A percentile compares a stretch with the other conserved stretches of the same genome.
These are phyloP conservation scores for Trididemnum clinides DNA, from an alignment of 23 tunicate genomes.

Conservation along the genomic window DNA sequence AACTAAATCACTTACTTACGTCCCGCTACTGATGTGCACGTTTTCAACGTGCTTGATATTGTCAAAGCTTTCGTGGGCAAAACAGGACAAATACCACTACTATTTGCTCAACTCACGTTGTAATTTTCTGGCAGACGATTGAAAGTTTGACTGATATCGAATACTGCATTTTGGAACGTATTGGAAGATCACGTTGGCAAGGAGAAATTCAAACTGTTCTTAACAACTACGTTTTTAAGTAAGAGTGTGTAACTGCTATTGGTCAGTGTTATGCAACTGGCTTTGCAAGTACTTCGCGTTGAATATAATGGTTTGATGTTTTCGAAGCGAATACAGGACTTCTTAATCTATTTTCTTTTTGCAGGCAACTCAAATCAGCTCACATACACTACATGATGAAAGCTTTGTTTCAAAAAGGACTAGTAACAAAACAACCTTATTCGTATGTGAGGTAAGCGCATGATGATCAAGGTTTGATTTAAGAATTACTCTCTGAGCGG, in stretches of 20 bases:
- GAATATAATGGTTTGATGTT: no score
- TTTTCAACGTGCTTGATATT: neutral
- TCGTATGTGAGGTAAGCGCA: conserved; percentile 47
- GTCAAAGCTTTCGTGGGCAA: neutral
- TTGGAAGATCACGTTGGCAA: conserved; percentile 78
- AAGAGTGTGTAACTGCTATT: no score
- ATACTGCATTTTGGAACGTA: conserved; percentile 77
- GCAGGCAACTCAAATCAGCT: conserved; percentile 49
- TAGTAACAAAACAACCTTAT: conserved; percentile 53
- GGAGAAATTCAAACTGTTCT: conserved; percentile 80
- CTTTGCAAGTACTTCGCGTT: no score
- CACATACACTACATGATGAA: conserved; percentile 73
- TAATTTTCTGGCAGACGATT: conserved; percentile 1
- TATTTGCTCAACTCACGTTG: neutral
- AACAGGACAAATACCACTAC: neutral
- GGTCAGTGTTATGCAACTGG: no score
- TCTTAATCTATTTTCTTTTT: no score
- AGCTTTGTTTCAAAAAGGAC: conserved; percentile 18
- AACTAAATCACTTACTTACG: no score
- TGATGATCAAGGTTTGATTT: neutral
- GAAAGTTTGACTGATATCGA: conserved; percentile 38
- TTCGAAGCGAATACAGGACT: no score
- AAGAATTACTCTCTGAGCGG: no score
- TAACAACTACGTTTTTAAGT: conserved; percentile 53
- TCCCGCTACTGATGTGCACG: neutral